Evolutionary conservation across 2,888 invertebrate species (phyloP), one percentile per base, ranked within the genome.

Genomic region (Torymus tubicola): DNA sequence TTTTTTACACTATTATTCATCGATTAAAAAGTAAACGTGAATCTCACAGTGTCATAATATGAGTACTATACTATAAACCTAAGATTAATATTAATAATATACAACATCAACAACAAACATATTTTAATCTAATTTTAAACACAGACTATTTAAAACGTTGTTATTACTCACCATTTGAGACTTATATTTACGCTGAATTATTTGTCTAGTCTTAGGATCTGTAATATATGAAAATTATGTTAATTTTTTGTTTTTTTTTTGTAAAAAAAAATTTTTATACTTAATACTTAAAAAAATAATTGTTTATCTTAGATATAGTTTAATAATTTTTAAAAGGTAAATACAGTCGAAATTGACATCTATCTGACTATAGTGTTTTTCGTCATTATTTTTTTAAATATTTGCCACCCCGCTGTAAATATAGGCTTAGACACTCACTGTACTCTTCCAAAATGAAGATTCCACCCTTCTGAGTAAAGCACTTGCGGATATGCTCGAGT

Each of bases 371-470:
- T 8, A 42, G 21, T 21, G 21, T 21, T 42, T 8, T 42, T 8
- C 10, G 8, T 42, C 42, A 42, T 42, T 42, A 42, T 42, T 42
- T 42, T 42, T 42, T 42, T 42, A 42, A 42, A 42, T 42, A 42
- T 42, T 42, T 42, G 8, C 42, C 8, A 42, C 8, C 42, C 8
- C 42, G 42, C 10, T 53, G n/a, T n/a, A 52, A 16, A 21, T 42
- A 50, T 42, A 75, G 11, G 10, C 55, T 52, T 69, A 4, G 68
- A 83, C 87, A 96, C 98, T 98, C 94, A 99, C 99, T 99, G 93
- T 96, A 99, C 95, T 99, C 99, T 93, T 99, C 99, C 92, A 99
- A 94, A 90, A 99, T 96, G 94, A 99, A 99, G 92, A 99, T 96
- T 91, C 98, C 98, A 91, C 99, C 99, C 92, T 98, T 99, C 92